Conservation (phyloP, 2,113 vertebrate genomes). For the Stegostoma tigrinum region DNA sequence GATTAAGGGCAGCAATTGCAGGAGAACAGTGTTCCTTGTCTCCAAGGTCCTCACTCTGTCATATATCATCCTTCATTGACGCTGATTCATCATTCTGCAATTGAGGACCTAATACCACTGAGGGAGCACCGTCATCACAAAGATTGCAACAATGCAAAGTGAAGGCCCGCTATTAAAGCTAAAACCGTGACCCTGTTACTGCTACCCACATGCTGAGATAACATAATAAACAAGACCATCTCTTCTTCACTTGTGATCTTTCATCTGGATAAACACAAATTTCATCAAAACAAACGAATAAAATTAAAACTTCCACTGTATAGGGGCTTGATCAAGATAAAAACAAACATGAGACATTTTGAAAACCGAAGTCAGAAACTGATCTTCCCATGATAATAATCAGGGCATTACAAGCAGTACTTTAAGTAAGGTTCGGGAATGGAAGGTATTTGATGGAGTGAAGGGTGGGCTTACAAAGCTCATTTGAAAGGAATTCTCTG, state of each 20-base stretch:
- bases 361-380: not conserved
- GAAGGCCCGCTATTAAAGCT: not conserved
- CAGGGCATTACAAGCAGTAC: not conserved
- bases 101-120: not conserved
- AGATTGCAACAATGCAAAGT: not conserved
- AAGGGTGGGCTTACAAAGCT: not conserved
- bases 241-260: not conserved
- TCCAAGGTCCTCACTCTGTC: not conserved
- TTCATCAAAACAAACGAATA: not conserved
- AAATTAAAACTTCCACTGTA: not conserved
- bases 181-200: not conserved
- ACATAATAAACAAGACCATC: not conserved
- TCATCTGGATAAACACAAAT: not conserved
- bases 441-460: not conserved
- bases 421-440: constrained; percentile 5
- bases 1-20: not conserved
- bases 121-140: not conserved
- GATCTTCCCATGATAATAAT: not conserved
- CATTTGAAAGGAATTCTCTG: not conserved
- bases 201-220: not conserved
- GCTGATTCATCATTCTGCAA: not conserved
- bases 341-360: constrained; percentile 4
- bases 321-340: not conserved
- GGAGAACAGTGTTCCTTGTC: not conserved
- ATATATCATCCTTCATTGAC: not conserved